Base-by-base conservation (phyloP, 2,113 vertebrate genomes). In the Todiramphus saurophagus region DNA sequence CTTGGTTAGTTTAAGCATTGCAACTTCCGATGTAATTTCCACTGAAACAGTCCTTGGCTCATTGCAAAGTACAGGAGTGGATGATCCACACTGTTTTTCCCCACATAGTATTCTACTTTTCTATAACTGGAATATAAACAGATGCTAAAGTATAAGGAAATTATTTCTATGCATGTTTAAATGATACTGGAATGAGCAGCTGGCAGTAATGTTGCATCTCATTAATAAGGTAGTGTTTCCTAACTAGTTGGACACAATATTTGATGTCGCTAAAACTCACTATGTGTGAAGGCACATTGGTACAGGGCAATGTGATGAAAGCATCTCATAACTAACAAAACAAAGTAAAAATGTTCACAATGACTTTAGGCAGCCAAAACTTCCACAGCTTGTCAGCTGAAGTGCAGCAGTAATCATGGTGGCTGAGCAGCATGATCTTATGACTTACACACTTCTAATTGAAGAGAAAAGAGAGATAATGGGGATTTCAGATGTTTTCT, bases 331-430 rank as follows among this genome's bases (percentile, higher is more conserved):
- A 41, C 69, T 70, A 43, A 66, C 59, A 69, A 83, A 80, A 88
- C 33, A 37, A 86, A 86, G 59, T 33, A 39, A 94, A 83, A 73
- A 77, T 16, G 12, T 70, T 90, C 87, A 68, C 27, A 35, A 19
- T 59, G 39, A 77, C 90, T 93, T 70, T 41, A 79, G 72, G 55
- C 92, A 95, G 87, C 75, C 85, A 80, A 74, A 97, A 81, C 50
- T 91, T 90, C 80, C 79, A 35, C 85, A 93, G 72, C 51, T 56
- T 86, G 93, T 93, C 91, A 94, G 84, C 55, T 74, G 87, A 91
- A 88, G 56, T 1, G 1, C 5, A 5, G 56, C 68, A 93, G 79
- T 46, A 51, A 28, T 56, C 31, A 7, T 24, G 46, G 53, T 84
- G 83, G 59, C 77, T 84, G 81, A 91, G 48, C 20, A 87, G 53